These are phyloP conservation scores for Bubo bubo DNA, from an alignment of 2,113 vertebrate species.

Conservation along the genomic window DNA sequence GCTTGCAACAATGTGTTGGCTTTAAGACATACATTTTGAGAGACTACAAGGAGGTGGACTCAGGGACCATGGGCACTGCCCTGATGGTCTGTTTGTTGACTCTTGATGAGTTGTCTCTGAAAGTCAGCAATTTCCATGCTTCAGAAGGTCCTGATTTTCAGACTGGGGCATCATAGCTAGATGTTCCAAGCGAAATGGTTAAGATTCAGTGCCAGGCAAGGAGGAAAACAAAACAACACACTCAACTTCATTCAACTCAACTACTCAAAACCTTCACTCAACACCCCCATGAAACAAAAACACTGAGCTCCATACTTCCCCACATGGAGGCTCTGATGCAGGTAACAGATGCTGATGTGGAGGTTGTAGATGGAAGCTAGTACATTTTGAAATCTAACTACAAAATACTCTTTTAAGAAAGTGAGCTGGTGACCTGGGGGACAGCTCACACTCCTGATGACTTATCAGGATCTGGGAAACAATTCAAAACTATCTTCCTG, in stretches of 20 bases:
- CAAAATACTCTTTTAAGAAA: background rate
- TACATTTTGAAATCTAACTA: background rate
- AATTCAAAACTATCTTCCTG: background rate
- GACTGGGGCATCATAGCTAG: background rate
- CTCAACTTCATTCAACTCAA: background rate
- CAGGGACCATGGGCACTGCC: background rate
- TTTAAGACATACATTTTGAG: background rate
- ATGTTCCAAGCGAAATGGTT: background rate
- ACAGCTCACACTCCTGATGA: background rate
- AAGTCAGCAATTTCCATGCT: background rate
- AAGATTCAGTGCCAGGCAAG: background rate
- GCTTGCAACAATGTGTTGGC: accelerated
- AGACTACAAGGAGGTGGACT: background rate
- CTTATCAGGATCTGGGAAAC: background rate
- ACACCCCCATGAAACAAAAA: accelerated
- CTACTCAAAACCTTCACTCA: background rate
- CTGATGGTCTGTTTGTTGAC: background rate
- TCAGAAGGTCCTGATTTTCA: background rate
- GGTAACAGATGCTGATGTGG: background rate
- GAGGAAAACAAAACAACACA: background rate
- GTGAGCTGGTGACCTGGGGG: background rate
- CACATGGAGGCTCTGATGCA: background rate
- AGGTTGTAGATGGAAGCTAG: background rate
- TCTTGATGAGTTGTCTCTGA: background rate
- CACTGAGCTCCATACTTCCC: accelerated